Evolutionary conservation across 1,140 invertebrate genomes (phyloP).

Genomic region (Pachyrhynchus sulphureomaculatus): DNA sequence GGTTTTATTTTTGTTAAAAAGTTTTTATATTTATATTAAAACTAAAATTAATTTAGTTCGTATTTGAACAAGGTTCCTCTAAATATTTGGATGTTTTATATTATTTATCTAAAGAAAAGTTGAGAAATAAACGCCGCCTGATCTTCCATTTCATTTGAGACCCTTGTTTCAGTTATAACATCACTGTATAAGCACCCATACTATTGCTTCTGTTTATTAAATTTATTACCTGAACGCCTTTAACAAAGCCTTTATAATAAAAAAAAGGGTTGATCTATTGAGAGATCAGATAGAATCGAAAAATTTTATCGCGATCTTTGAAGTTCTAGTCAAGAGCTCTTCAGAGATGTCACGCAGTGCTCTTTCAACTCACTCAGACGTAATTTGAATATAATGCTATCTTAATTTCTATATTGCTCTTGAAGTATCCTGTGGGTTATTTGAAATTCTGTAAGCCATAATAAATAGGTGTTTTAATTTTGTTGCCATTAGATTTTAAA

Average conservation of each 20-base stretch:
- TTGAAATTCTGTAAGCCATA: slow-evolving; percentile 9
- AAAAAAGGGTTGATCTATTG: slow-evolving; percentile 14
- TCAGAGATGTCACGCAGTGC: slow-evolving; percentile 23
- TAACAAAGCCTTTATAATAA: not conserved
- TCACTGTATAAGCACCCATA: no score
- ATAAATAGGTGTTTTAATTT: no score
- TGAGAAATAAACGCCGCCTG: not conserved
- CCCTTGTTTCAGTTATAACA: not conserved
- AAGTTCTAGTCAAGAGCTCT: slow-evolving; percentile 8
- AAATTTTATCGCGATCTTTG: slow-evolving; percentile 31
- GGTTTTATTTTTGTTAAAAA: no score
- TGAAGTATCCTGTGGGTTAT: slow-evolving; percentile 19
- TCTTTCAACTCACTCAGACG: not conserved
- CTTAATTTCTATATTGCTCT: slow-evolving; percentile 7
- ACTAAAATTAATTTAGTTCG: no score
- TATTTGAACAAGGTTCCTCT: no score
- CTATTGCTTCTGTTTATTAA: not conserved
- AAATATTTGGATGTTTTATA: no score
- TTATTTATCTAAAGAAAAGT: no score
- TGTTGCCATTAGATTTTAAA: no score
- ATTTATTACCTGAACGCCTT: slow-evolving; percentile 28
- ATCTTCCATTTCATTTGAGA: not conserved
- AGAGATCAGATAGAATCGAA: slow-evolving; percentile 13
- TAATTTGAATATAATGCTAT: slow-evolving; percentile 34
- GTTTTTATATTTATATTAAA: no score